Percentiles rank a stretch among this genome's conserved stretches.
These are phyloP conservation scores for Vandiemenella viatica DNA, from an alignment of 2,888 invertebrate genomes.

Conservation along the genomic window DNA sequence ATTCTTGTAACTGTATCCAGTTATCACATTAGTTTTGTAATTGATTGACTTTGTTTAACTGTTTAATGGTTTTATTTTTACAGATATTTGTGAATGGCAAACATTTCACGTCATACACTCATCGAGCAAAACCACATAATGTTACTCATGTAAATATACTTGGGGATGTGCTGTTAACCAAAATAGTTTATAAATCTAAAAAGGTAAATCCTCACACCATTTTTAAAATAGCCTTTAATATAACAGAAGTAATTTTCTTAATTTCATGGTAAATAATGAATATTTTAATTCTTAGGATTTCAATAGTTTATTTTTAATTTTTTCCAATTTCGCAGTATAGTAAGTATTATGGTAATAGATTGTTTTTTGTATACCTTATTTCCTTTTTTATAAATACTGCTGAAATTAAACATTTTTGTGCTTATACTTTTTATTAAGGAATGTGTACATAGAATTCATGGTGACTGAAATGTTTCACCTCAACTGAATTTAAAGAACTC, in stretches of 20 bases:
- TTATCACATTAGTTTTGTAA: background rate
- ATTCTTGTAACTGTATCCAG: background rate
- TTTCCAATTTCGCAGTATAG: too few relatives aligned
- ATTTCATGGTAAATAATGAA: background rate
- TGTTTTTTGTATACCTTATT: too few relatives aligned
- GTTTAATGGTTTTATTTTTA: background rate
- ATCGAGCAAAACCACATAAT: conserved; percentile 56
- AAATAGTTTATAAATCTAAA: conserved; percentile 46
- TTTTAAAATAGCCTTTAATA: too few relatives aligned
- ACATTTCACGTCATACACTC: conserved; percentile 38
- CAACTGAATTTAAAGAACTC: too few relatives aligned
- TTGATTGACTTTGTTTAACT: background rate
- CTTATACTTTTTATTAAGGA: too few relatives aligned
- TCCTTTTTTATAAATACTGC: too few relatives aligned
- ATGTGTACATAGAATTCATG: too few relatives aligned
- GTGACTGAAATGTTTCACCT: too few relatives aligned
- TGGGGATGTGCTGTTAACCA: conserved; percentile 59
- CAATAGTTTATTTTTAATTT: background rate
- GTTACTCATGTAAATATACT: conserved; percentile 58
- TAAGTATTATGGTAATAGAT: too few relatives aligned
- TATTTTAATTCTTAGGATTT: background rate
- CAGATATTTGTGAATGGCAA: conserved; percentile 14
- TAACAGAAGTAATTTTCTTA: too few relatives aligned
- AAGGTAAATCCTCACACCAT: too few relatives aligned
- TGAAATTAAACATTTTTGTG: too few relatives aligned